Percentiles rank a stretch among this genome's conserved stretches.
Conservation (phyloP, 2,888 invertebrate genomes). For the Pristionchus fissidentatus region DNA sequence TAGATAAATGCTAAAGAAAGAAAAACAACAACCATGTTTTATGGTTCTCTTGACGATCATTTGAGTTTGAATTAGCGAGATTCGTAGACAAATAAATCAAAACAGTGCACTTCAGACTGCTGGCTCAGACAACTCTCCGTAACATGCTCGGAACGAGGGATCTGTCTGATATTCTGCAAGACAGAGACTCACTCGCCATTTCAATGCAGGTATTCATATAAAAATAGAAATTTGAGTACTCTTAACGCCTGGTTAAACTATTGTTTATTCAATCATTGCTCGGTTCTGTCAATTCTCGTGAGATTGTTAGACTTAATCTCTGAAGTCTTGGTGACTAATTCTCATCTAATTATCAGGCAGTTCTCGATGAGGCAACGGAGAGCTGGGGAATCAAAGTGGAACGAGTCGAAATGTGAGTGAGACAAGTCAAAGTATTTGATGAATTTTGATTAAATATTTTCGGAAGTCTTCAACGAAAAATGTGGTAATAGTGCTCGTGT, state of each 20-base stretch:
- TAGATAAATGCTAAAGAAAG: neutral
- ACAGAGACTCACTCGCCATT: slow-evolving; percentile 92
- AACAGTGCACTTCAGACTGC: slow-evolving; percentile 61
- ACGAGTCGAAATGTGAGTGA: slow-evolving; percentile 92
- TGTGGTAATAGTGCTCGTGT: too few species aligned
- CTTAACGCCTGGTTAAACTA: neutral
- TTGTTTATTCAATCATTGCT: neutral
- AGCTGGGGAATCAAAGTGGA: slow-evolving; percentile 81
- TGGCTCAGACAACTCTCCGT: slow-evolving; percentile 77
- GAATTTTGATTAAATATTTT: too few species aligned
- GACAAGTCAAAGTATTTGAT: neutral
- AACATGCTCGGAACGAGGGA: slow-evolving; percentile 97
- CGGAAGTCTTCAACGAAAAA: too few species aligned
- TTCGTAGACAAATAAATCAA: neutral
- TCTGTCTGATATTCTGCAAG: slow-evolving; percentile 94
- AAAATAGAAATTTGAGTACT: neutral
- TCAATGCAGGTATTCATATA: slow-evolving; percentile 85
- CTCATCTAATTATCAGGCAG: slow-evolving; percentile 55
- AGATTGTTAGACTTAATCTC: neutral
- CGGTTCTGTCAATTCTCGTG: neutral
- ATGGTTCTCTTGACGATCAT: neutral
- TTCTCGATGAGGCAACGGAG: slow-evolving; percentile 77
- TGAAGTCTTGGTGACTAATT: neutral
- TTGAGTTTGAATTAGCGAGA: neutral
- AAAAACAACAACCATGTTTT: too few species aligned